Percentiles rank a stretch among this genome's conserved stretches.
Evolutionary conservation across 2,797 vertebrate genomes (phyloP).

Genomic region (Neosilurus hyrtlii): DNA sequence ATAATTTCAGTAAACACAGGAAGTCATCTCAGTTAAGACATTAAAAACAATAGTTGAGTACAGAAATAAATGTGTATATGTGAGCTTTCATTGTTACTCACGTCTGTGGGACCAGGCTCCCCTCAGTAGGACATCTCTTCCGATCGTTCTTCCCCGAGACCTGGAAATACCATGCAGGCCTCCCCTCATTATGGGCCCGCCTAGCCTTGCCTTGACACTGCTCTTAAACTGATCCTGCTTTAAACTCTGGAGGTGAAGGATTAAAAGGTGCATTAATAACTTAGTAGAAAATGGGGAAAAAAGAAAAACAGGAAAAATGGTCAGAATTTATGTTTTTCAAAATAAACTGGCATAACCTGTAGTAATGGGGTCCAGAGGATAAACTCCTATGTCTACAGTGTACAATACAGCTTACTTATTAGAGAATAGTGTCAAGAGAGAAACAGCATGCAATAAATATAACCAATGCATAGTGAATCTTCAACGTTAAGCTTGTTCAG

Average conservation of each 20-base stretch:
- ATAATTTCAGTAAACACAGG: not conserved
- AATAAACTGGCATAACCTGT: not conserved
- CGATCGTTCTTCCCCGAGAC: conserved; percentile 65
- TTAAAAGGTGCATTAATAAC: not conserved
- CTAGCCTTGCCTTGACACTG: conserved; percentile 81
- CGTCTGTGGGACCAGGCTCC: conserved; percentile 73
- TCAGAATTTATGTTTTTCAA: not conserved
- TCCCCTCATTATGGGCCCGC: conserved; percentile 71
- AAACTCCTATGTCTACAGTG: not conserved
- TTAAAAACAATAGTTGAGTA: not conserved
- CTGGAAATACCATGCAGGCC: conserved; percentile 68
- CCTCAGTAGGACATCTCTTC: conserved; percentile 36
- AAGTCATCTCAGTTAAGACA: not conserved
- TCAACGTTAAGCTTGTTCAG: not conserved
- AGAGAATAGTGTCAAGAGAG: not conserved
- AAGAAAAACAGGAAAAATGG: too few relatives aligned
- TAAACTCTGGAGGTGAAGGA: conserved; percentile 69
- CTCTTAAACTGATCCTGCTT: conserved; percentile 76
- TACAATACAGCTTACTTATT: too few relatives aligned
- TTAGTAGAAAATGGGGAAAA: too few relatives aligned
- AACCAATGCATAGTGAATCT: not conserved
- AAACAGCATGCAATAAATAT: not conserved
- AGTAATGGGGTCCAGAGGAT: not conserved
- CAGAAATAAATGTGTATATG: not conserved
- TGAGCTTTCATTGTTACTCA: conserved; percentile 52